Evolutionary conservation across 2,113 vertebrate species (phyloP).

Genomic region (Percina caprodes): DNA sequence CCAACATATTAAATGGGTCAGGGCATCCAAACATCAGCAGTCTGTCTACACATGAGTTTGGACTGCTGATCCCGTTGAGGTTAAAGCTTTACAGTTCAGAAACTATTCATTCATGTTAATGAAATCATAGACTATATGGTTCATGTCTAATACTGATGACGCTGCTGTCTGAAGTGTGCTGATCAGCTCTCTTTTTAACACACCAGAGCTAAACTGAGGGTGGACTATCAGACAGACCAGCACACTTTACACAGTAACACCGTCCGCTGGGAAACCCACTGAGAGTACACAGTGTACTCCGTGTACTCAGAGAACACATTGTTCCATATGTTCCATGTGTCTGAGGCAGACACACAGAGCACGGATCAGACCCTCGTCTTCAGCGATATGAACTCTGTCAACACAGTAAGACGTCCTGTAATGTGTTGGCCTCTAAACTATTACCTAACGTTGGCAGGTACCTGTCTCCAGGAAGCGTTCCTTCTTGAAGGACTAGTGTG

Average conservation of each 20-base stretch:
- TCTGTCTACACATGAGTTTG: not conserved
- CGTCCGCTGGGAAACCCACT: not conserved
- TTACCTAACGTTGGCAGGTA: not conserved
- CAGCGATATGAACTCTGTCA: not conserved
- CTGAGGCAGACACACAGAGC: not conserved
- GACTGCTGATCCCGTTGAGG: too few species aligned
- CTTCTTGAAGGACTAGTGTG: not conserved
- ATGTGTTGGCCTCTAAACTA: not conserved
- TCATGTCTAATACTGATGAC: not conserved
- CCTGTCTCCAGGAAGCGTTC: not conserved
- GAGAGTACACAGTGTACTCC: constrained; percentile 14
- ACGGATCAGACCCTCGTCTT: not conserved
- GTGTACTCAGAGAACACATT: constrained; percentile 10
- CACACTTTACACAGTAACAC: not conserved
- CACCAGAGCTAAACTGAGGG: not conserved
- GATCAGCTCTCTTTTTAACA: not conserved
- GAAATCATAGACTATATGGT: too few species aligned
- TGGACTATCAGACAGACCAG: not conserved
- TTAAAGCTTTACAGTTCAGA: not conserved
- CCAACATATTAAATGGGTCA: not conserved
- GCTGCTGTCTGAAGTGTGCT: not conserved
- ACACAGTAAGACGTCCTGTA: not conserved
- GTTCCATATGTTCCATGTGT: constrained; percentile 7
- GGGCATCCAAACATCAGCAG: not conserved
- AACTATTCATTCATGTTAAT: too few species aligned